phyloP scores from a whole-genome alignment of 1,140 invertebrate species.

The Tetranychus urticae region DNA sequence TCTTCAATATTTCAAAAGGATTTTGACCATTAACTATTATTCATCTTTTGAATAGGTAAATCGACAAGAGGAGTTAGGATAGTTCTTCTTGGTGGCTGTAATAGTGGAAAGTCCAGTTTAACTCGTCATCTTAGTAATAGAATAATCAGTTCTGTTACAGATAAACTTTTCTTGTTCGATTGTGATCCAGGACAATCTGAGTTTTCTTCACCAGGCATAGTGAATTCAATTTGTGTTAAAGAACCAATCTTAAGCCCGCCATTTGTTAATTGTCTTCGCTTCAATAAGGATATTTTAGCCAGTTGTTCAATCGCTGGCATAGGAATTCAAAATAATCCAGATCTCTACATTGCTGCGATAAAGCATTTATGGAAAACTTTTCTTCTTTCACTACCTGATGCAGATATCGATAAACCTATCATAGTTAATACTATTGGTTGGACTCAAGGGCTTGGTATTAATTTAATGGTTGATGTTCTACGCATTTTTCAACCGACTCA shows the following conservation, averaged over 20 bases:
- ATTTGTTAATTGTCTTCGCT: slow-evolving; percentile 1
- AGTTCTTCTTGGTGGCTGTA: slow-evolving; percentile 4
- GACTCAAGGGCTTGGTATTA: slow-evolving; percentile 6
- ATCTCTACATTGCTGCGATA: not conserved
- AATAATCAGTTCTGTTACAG: not conserved
- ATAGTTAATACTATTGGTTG: slow-evolving; percentile 9
- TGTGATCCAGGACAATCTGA: slow-evolving; percentile 10
- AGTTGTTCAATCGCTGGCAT: not conserved
- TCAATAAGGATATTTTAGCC: not conserved
- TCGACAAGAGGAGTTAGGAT: not conserved
- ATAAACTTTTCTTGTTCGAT: slow-evolving; percentile 2
- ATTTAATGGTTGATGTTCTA: slow-evolving; percentile 4
- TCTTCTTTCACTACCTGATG: not conserved
- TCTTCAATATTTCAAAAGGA: too few species aligned
- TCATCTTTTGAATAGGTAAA: too few species aligned
- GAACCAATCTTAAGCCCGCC: not conserved
- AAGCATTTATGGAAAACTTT: not conserved
- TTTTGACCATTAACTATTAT: too few species aligned
- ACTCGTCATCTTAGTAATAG: slow-evolving; percentile 7
- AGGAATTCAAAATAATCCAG: not conserved
- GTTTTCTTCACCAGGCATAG: slow-evolving; percentile 2
- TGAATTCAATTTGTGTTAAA: not conserved
- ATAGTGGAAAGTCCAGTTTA: slow-evolving; percentile 9
- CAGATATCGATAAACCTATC: not conserved
- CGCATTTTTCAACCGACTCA: slow-evolving; percentile 3